These are phyloP conservation scores for Agrotis exclamationis DNA, from an alignment of 2,888 invertebrate genomes.

Conservation along the genomic window DNA sequence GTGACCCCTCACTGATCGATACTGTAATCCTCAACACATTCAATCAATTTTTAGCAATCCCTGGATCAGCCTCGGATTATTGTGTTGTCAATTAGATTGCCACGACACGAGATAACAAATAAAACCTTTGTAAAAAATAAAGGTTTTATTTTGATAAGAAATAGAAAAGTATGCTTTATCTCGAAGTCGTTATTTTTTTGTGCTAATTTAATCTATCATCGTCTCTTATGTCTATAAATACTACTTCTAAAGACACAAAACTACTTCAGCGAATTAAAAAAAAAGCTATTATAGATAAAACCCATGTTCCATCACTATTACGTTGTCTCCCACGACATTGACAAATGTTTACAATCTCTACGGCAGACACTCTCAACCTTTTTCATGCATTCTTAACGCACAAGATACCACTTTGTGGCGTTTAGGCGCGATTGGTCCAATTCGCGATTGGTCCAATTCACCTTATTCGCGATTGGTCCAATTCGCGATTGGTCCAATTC, in stretches of 20 bases:
- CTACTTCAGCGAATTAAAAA: constrained; percentile 7
- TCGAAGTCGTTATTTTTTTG: too few species aligned
- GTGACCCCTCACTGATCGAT: constrained; percentile 15
- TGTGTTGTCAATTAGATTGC: constrained; percentile 7
- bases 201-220: too few species aligned
- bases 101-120: not conserved
- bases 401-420: constrained; percentile 35
- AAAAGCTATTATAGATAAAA: not conserved
- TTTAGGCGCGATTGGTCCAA: too few species aligned
- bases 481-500: too few species aligned
- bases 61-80: constrained; percentile 21
- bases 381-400: constrained; percentile 42
- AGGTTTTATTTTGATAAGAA: not conserved
- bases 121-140: not conserved
- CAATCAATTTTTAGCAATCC: constrained; percentile 42
- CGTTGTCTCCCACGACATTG: constrained; percentile 34
- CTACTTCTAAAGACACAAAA: not conserved
- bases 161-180: too few species aligned
- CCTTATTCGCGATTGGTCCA: too few species aligned
- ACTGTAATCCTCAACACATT: constrained; percentile 17
- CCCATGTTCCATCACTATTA: constrained; percentile 10
- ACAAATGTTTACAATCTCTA: constrained; percentile 46
- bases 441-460: too few species aligned
- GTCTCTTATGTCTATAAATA: too few species aligned
- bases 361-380: constrained; percentile 25